Base-by-base conservation (phyloP, 2,888 invertebrate species). In the Agapetus fuscipes region DNA sequence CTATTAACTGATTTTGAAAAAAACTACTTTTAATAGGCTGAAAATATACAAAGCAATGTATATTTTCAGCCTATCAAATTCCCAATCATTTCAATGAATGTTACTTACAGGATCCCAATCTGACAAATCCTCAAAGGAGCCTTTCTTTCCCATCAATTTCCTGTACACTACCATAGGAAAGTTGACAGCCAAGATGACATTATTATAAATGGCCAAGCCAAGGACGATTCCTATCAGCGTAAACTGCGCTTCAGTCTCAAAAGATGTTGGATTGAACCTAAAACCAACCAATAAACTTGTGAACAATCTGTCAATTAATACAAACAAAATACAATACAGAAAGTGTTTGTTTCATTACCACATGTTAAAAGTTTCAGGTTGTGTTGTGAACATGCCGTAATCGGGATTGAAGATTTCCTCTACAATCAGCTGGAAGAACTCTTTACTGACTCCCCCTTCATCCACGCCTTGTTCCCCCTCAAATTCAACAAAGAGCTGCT, bases 161-260 rank as follows among this genome's bases (percentile, higher is more conserved):
- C 90, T 78, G 61, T 95, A 96, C 38, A 95, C 83, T 7, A 94
- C 93, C 85, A 91, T 88, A 2, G 95, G 94, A 59, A 95, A 94
- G 60, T 89, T 90, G 39, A 94, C 86, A 49, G 94, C 89, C 50
- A 95, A 69, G 50, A 95, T 94, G 17, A 94, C 83, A 59, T 91
- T 93, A 63, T 96, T 95, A 62, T 95, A 96, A 57, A 95, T 95
- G 37, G 95, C 95, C 51, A 95, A 72, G 3, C 95, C 95, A 41
- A 96, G 71, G 32, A 95, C 86, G 50, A 94, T 89, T 30, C 95
- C 94, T 53, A 95, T 90, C 37, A 95, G 66, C 1, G 88, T 90
- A 62, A 93, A 95, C 66, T 95, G 94, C 27, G 88, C 91, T 54
- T 90, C 90, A 51, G 85, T 90, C 64, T 94, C 94, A 57, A 91